Evolutionary conservation across 2,797 vertebrate genomes (phyloP), one percentile per base, ranked within the genome.

Genomic region (Fundulus diaphanus): DNA sequence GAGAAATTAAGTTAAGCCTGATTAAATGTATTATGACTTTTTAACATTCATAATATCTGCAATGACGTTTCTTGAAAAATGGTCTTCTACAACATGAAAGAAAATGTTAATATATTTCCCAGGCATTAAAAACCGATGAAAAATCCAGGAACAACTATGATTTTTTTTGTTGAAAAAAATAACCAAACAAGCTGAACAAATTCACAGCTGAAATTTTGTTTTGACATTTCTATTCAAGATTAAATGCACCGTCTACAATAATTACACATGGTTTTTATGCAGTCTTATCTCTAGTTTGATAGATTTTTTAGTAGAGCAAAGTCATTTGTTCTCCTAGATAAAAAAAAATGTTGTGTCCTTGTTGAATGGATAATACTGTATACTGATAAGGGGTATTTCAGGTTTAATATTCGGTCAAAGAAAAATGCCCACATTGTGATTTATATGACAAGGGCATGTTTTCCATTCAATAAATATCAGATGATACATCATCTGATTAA

Each of bases 161-260:
- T n/a, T n/a, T n/a, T n/a, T n/a, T n/a, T n/a, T n/a, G n/a, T n/a
- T n/a, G 40, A 42, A 42, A 42, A 42, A 42, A 7, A 42, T 42
- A 42, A 42, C 7, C 40, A 2, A 42, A 42, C 44, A 15, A 44
- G 15, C 44, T 44, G 44, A 44, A 12, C 44, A 12, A 44, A 3
- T 12, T 44, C 44, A 12, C 7, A 7, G 11, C 11, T 42, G 40
- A 42, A 42, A 42, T 7, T 42, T 8, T 7, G 40, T 37, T 18
- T 65, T 79, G 70, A 77, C 66, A 73, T 51, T 40, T 15, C 76
- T 59, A 74, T 73, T 83, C 13, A 74, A 59, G 63, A 37, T 76
- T 16, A 75, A 79, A 61, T 20, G n/a, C 65, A 29, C 33, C 11
- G 35, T 74, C 40, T 16, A 20, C 59, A 57, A 56, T 77, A 77